A percentile compares a stretch with the other conserved stretches of the same genome.
These are phyloP conservation scores for Leuciscus idus DNA, from an alignment of 2,113 vertebrate genomes.

Conservation along the genomic window DNA sequence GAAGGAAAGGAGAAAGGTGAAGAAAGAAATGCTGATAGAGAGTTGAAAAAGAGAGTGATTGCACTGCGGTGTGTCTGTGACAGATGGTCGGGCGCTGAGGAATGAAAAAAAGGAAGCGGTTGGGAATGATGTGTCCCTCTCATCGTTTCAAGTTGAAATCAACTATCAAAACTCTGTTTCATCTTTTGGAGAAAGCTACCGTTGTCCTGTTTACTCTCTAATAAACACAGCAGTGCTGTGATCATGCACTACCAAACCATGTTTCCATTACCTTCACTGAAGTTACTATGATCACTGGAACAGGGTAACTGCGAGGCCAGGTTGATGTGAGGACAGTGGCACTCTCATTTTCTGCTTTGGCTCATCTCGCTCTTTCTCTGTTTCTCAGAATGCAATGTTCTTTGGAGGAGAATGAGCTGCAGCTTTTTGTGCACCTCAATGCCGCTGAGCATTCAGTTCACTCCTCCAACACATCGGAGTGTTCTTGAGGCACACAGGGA, in stretches of 20 bases:
- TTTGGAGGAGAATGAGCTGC: constrained; percentile 30
- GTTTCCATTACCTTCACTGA: constrained; percentile 9
- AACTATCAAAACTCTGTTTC: constrained; percentile 15
- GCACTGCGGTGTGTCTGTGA: not conserved
- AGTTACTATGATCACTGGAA: constrained; percentile 24
- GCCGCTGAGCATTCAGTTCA: constrained; percentile 33
- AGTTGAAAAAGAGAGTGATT: not conserved
- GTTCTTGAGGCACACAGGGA: constrained; percentile 26
- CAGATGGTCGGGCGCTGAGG: constrained; percentile 46
- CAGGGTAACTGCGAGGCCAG: not conserved
- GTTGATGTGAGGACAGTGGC: not conserved
- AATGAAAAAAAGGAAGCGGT: constrained; percentile 12
- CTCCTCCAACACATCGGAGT: constrained; percentile 25
- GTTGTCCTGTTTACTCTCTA: not conserved
- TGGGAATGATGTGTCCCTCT: constrained; percentile 28
- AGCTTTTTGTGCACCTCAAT: constrained; percentile 47
- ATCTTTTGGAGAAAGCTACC: not conserved
- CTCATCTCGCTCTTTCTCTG: not conserved
- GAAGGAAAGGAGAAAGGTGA: not conserved
- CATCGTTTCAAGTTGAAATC: constrained; percentile 24
- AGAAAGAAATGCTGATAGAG: not conserved
- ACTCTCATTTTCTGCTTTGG: not conserved
- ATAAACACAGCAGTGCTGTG: constrained; percentile 10
- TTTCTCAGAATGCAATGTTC: constrained; percentile 36
- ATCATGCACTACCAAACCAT: not conserved